A percentile compares a stretch with the other conserved stretches of the same genome.
Evolutionary conservation across 1,140 invertebrate species (phyloP).

Genomic region (Hydropsyche tenuis): DNA sequence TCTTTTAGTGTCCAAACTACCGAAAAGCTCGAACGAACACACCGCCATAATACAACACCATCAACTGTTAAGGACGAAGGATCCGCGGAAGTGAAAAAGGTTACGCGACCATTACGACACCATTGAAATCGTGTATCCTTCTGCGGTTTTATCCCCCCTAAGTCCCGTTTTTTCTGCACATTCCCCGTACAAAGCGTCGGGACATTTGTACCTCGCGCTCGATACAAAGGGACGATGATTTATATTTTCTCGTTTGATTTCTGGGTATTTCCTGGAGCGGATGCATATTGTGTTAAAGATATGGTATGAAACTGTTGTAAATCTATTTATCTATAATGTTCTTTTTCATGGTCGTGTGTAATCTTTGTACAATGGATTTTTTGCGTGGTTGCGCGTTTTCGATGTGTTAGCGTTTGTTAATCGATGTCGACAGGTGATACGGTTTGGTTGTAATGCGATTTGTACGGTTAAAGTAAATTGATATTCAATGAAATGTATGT

Average conservation of each 20-base stretch:
- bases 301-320: too few species aligned
- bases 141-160: conserved; percentile 26
- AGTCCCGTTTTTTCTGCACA: too few species aligned
- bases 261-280: too few species aligned
- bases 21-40: conserved; percentile 7
- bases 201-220: background rate
- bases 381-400: background rate
- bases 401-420: background rate
- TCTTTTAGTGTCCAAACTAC: conserved; percentile 1
- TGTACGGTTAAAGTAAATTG: too few species aligned
- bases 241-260: conserved; percentile 30
- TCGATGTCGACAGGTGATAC: background rate
- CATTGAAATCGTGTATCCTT: conserved; percentile 15
- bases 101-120: conserved; percentile 24
- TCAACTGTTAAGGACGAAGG: conserved; percentile 2
- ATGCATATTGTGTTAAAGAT: background rate
- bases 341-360: background rate
- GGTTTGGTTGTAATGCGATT: background rate
- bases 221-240: conserved; percentile 10
- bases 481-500: too few species aligned
- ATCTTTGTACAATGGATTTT: conserved; percentile 7
- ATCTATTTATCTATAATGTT: too few species aligned
- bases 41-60: background rate
- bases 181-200: too few species aligned
- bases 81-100: conserved; percentile 32